phyloP scores from a whole-genome alignment of 1,140 invertebrate species.

The Drosophila lowei region DNA sequence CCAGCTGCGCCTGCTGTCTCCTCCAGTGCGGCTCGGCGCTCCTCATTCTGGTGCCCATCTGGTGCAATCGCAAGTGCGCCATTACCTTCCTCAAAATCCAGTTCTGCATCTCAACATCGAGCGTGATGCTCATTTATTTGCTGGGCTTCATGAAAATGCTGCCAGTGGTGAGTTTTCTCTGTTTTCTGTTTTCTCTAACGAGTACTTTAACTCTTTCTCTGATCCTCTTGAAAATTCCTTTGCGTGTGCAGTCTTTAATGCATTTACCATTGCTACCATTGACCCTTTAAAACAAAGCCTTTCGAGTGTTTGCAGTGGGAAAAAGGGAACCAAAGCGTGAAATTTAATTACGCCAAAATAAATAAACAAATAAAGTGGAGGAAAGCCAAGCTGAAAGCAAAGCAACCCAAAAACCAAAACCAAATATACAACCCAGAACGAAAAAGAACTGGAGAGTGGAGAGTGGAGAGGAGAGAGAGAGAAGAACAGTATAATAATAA shows the following conservation, averaged over 20 bases:
- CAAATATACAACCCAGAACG: conserved; percentile 39
- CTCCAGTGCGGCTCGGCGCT: conserved; percentile 85
- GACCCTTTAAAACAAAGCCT: conserved; percentile 41
- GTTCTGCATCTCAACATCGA: conserved; percentile 85
- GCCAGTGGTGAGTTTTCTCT: conserved; percentile 83
- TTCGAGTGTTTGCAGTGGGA: conserved; percentile 29
- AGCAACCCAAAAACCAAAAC: conserved; percentile 51
- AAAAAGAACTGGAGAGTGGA: conserved; percentile 1
- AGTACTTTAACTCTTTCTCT: not conserved
- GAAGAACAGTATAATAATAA: conserved; percentile 39
- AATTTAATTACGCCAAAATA: conserved; percentile 78
- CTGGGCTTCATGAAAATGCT: conserved; percentile 85
- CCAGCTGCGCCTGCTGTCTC: conserved; percentile 86
- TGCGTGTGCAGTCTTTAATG: not conserved
- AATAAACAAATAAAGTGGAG: conserved; percentile 69
- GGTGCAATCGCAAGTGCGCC: conserved; percentile 86
- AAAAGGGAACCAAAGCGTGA: conserved; percentile 65
- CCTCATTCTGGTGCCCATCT: conserved; percentile 85
- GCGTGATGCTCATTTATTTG: conserved; percentile 86
- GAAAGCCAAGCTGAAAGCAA: conserved; percentile 58
- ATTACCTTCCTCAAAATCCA: conserved; percentile 88
- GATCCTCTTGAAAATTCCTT: not conserved
- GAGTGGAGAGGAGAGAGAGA: conserved; percentile 6
- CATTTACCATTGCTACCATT: conserved; percentile 15
- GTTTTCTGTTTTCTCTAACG: not conserved